Conservation (phyloP, 2,888 invertebrate species). For the Drosophila peninsularis region DNA sequence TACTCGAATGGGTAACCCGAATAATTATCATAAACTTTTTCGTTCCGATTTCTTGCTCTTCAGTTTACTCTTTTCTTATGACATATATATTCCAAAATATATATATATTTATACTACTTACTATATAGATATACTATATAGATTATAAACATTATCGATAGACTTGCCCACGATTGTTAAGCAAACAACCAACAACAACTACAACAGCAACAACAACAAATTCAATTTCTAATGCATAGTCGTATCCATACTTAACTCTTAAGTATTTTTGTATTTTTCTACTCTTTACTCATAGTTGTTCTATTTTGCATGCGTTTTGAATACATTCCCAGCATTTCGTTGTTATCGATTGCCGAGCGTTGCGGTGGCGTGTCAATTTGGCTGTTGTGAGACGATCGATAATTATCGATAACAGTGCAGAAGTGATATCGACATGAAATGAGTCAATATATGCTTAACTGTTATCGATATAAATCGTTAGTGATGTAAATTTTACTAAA, state of each 20-base stretch:
- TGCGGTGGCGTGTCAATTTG: neutral
- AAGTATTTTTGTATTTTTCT: conserved; percentile 26
- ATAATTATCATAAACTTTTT: neutral
- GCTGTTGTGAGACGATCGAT: neutral
- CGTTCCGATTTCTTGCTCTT: conserved; percentile 4
- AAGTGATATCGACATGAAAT: neutral
- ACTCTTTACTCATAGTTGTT: conserved; percentile 34
- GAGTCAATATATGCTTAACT: neutral
- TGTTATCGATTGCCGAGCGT: conserved; percentile 19
- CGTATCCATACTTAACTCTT: conserved; percentile 21
- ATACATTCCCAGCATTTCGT: conserved; percentile 31
- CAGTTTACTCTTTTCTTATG: neutral
- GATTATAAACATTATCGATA: conserved; percentile 18
- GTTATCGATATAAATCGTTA: neutral
- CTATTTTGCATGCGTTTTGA: conserved; percentile 43
- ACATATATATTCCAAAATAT: conserved; percentile 1
- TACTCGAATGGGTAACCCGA: conserved; percentile 19
- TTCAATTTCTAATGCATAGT: conserved; percentile 24
- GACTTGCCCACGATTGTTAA: conserved; percentile 12
- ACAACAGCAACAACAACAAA: conserved; percentile 26
- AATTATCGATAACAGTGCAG: neutral
- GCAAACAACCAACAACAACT: conserved; percentile 12
- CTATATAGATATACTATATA: conserved; percentile 1
- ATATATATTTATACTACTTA: conserved; percentile 3
- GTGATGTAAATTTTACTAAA: no score